Evolutionary conservation across 1,140 invertebrate species (phyloP), one percentile per base, ranked within the genome.

Genomic region (Lanistes nyassanus): DNA sequence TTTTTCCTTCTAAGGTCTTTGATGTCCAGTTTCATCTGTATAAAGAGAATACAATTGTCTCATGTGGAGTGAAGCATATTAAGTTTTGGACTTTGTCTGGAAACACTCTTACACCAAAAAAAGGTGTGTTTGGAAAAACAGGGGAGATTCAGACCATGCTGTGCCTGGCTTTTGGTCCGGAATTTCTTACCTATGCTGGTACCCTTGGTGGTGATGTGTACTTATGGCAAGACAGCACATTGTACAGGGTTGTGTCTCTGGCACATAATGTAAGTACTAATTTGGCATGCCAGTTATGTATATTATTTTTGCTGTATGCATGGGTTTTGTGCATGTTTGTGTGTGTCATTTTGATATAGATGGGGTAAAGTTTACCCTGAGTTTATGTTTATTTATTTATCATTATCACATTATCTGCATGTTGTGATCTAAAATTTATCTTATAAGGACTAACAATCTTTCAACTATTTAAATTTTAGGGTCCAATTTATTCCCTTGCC

Each of bases 11-110:
- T 80, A 34, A 89, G 87, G 84, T 90, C 19, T 89, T 90, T 85
- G 89, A 90, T 80, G 77, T 88, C 29, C 86, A 87, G 78, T 90
- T 90, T 64, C 81, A 87, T 69, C 83, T 84, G 13, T 84, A 79
- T 74, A 80, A 84, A 77, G 79, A 81, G 9, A 88, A 89, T 74
- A 76, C 76, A 23, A 79, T 90, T 31, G 87, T 89, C 3, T 89
- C 85, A 37, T 90, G 88, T 85, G 89, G 89, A 26, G 84, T 90
- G 2, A 90, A 90, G 75, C 89, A 90, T 78, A 88, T 90, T 39
- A 88, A 88, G 67, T 90, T 90, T 69, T 90, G 89, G 89, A 83
- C 85, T 16, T 70, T 90, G 29, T 88, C 85, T 81, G 89, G 89
- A 36, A 90, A 90, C 82, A 83, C 88, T 39, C 79, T 90, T 21